A percentile compares a stretch with the other conserved stretches of the same genome.
These are phyloP conservation scores for Pseudomyrmex dendroicus DNA, from an alignment of 1,140 invertebrate genomes.

Conservation along the genomic window DNA sequence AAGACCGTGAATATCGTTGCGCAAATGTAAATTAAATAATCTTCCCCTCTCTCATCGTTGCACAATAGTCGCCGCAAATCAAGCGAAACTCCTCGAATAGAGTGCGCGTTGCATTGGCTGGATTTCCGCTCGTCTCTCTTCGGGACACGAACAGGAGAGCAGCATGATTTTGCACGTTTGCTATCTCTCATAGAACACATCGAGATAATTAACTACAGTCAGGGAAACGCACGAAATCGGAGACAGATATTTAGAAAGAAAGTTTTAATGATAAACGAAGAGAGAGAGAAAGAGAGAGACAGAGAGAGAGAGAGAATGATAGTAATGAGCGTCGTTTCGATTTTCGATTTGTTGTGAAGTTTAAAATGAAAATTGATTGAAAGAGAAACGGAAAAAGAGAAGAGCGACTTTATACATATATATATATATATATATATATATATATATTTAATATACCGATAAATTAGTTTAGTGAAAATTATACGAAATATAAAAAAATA, in stretches of 20 bases:
- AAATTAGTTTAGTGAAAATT: too few relatives aligned
- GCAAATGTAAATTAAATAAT: constrained; percentile 59
- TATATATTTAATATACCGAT: too few relatives aligned
- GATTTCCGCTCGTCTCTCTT: constrained; percentile 33
- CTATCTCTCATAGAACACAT: constrained; percentile 1
- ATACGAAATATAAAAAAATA: too few relatives aligned
- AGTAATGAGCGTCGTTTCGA: background rate
- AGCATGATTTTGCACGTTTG: constrained; percentile 28
- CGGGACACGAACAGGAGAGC: background rate
- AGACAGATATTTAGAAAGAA: constrained; percentile 1
- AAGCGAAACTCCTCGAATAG: constrained; percentile 40
- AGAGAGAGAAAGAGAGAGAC: too few relatives aligned
- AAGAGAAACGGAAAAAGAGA: background rate
- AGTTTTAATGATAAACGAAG: background rate
- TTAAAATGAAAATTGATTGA: constrained; percentile 11
- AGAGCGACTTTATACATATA: background rate
- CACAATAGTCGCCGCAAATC: constrained; percentile 35
- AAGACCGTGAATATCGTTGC: constrained; percentile 57
- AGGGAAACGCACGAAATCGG: background rate
- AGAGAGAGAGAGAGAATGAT: background rate
- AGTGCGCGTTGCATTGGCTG: background rate
- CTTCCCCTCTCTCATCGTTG: background rate
- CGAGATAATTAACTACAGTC: constrained; percentile 24
- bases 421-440: too few relatives aligned
- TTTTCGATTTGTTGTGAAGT: background rate